Conservation (phyloP, 2,797 vertebrate species). For the Poecile montanus region DNA sequence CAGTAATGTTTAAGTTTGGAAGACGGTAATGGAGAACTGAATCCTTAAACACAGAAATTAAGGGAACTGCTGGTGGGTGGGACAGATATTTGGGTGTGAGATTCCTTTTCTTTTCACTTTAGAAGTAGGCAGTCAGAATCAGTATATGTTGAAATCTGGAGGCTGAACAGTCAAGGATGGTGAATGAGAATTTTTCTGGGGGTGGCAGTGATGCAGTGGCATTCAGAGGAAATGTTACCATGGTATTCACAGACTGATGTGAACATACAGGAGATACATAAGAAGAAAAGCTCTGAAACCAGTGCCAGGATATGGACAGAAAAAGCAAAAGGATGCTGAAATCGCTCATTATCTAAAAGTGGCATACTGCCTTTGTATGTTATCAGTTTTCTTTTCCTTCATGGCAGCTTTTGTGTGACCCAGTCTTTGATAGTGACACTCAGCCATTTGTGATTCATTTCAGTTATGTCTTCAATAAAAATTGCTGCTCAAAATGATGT, state of each 20-base stretch:
- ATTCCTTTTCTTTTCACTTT: neutral
- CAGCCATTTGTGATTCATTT: neutral
- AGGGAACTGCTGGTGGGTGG: neutral
- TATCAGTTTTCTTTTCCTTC: constrained; percentile 11
- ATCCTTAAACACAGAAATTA: constrained; percentile 6
- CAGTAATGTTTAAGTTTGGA: neutral
- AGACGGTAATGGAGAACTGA: neutral
- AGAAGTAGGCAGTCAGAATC: constrained; percentile 17
- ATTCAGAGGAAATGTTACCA: constrained; percentile 42
- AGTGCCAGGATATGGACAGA: neutral
- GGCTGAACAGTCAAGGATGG: constrained; percentile 36
- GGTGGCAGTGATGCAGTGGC: constrained; percentile 26
- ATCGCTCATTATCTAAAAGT: constrained; percentile 12
- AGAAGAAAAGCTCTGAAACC: neutral
- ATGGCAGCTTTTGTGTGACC: neutral
- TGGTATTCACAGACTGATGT: constrained; percentile 34
- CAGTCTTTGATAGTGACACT: neutral
- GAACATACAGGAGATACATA: constrained; percentile 10
- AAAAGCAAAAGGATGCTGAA: constrained; percentile 7
- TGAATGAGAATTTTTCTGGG: constrained; percentile 62
- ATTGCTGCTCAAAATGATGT: neutral
- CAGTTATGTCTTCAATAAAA: neutral
- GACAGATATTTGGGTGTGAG: constrained; percentile 28
- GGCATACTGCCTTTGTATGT: neutral
- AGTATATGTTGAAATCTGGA: constrained; percentile 27